These are phyloP conservation scores for Garra rufa DNA, from an alignment of 2,113 vertebrate species.

Conservation along the genomic window DNA sequence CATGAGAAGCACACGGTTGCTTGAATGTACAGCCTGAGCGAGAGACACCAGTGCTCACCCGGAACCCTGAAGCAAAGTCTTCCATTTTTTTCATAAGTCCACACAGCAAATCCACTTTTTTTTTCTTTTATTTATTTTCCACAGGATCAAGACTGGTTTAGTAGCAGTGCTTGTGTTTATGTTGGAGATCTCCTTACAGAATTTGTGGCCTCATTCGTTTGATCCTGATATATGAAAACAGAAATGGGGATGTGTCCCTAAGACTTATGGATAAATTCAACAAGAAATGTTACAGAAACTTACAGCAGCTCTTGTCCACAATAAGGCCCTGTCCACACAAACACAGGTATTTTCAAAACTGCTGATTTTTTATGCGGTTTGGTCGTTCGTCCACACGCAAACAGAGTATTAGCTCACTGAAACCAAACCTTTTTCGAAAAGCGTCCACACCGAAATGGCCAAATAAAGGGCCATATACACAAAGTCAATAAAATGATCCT, in stretches of 20 bases:
- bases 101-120: not conserved
- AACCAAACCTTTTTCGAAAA: too few species aligned
- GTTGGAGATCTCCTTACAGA: not conserved
- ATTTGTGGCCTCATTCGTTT: not conserved
- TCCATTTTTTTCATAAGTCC: not conserved
- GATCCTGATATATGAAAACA: not conserved
- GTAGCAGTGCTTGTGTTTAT: not conserved
- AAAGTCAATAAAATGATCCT: too few species aligned
- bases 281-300: not conserved
- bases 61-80: conserved; percentile 14
- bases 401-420: too few species aligned
- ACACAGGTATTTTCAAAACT: too few species aligned
- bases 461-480: too few species aligned
- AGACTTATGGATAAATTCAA: not conserved
- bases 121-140: not conserved
- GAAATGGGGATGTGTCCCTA: not conserved
- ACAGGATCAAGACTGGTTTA: not conserved
- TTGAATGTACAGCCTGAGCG: conserved; percentile 32
- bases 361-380: too few species aligned
- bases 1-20: conserved; percentile 17
- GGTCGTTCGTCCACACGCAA: too few species aligned
- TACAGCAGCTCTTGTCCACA: not conserved
- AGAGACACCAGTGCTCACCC: not conserved
- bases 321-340: too few species aligned
- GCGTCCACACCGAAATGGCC: too few species aligned